Conservation (phyloP, 2,797 vertebrate species). For the Cynopterus sphinx region DNA sequence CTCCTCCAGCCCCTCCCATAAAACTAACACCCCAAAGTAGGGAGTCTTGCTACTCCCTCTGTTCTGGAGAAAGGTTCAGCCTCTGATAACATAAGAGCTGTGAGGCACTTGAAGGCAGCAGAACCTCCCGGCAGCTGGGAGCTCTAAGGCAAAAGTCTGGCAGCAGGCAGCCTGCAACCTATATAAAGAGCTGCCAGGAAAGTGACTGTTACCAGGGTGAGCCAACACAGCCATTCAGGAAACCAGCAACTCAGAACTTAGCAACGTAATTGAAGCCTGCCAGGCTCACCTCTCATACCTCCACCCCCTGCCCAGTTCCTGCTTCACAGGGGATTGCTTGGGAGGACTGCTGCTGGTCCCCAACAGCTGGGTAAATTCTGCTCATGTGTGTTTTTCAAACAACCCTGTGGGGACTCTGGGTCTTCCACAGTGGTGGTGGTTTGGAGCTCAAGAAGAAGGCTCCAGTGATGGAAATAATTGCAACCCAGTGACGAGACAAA, state of each 20-base stretch:
- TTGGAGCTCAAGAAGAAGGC: background rate
- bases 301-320: background rate
- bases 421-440: background rate
- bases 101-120: background rate
- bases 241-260: slow-evolving; percentile 76
- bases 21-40: background rate
- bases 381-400: background rate
- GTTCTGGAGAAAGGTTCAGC: slow-evolving; percentile 1
- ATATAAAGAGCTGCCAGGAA: slow-evolving; percentile 71
- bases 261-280: slow-evolving; percentile 59
- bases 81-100: background rate
- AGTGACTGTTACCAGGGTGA: slow-evolving; percentile 74
- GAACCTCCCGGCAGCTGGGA: background rate
- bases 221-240: slow-evolving; percentile 63
- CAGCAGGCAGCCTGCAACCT: slow-evolving; percentile 31
- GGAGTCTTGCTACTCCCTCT: background rate
- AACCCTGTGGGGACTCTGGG: background rate
- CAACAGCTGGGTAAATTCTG: background rate
- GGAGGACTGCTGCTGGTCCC: background rate
- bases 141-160: slow-evolving; percentile 43
- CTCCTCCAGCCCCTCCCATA: background rate
- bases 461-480: background rate
- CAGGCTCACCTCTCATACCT: slow-evolving; percentile 25
- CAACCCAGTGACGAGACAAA: background rate
- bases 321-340: background rate